Evolutionary conservation across 2,888 invertebrate species (phyloP).

Genomic region (Troilus luridus): DNA sequence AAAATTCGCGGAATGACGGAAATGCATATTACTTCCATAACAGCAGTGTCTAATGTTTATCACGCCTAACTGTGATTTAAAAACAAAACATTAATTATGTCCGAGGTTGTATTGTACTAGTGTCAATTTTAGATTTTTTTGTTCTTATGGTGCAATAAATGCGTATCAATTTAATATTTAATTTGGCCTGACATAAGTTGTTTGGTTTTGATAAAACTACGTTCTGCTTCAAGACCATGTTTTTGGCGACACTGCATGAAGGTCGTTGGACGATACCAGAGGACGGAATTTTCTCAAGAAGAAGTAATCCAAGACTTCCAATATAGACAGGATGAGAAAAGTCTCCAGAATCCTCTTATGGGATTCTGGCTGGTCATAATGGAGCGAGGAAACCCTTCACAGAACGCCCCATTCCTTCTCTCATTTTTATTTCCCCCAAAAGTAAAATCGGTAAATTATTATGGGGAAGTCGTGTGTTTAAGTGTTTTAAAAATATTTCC

Average conservation of each 20-base stretch:
- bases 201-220: too few species aligned
- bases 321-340: slow-evolving; percentile 37
- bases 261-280: neutral
- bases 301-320: slow-evolving; percentile 28
- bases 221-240: too few species aligned
- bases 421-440: neutral
- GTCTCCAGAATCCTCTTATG: slow-evolving; percentile 33
- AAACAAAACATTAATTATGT: too few species aligned
- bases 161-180: too few species aligned
- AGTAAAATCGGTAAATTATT: neutral
- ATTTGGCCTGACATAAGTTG: too few species aligned
- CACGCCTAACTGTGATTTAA: too few species aligned
- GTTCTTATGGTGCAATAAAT: too few species aligned
- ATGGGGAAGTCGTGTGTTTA: neutral
- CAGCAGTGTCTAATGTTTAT: neutral
- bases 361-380: slow-evolving; percentile 5
- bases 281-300: neutral
- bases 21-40: neutral
- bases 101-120: too few species aligned
- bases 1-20: neutral
- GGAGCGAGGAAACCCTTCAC: neutral
- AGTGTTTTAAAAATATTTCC: neutral
- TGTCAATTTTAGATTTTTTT: too few species aligned
- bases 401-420: neutral
- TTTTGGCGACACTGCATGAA: neutral